Evolutionary conservation across 2,113 vertebrate species (phyloP).

Genomic region (Asarcornis scutulata): DNA sequence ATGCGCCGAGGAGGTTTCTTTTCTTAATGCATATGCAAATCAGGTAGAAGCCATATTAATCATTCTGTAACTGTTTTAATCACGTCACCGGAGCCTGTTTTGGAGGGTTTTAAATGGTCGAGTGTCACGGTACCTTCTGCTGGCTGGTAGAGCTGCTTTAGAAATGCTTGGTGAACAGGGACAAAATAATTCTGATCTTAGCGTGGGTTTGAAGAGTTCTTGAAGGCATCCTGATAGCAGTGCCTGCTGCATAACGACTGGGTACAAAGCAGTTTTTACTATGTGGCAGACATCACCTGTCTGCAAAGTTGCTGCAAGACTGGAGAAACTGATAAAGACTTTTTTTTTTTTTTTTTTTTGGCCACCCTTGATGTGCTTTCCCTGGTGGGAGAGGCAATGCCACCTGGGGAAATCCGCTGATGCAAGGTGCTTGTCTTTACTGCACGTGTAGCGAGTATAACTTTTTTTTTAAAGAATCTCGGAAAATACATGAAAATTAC

Average conservation of each 20-base stretch:
- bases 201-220: neutral
- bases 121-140: neutral
- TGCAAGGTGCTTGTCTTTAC: neutral
- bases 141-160: neutral
- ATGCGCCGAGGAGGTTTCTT: constrained; percentile 38
- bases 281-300: neutral
- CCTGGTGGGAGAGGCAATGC: neutral
- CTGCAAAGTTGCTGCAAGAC: neutral
- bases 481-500: neutral
- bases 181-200: neutral
- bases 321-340: neutral
- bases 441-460: neutral
- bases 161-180: neutral
- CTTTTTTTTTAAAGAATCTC: neutral
- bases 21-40: constrained; percentile 65
- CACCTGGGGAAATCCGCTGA: neutral
- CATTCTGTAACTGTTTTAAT: constrained; percentile 57
- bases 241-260: neutral
- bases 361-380: neutral
- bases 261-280: neutral
- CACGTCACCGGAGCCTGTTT: constrained; percentile 29
- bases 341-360: neutral
- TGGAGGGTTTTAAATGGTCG: neutral
- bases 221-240: constrained; percentile 13
- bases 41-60: constrained; percentile 67